Percentiles rank a stretch among this genome's conserved stretches.
Conservation (phyloP, 2,888 invertebrate genomes). For the Eristalinus aeneus region DNA sequence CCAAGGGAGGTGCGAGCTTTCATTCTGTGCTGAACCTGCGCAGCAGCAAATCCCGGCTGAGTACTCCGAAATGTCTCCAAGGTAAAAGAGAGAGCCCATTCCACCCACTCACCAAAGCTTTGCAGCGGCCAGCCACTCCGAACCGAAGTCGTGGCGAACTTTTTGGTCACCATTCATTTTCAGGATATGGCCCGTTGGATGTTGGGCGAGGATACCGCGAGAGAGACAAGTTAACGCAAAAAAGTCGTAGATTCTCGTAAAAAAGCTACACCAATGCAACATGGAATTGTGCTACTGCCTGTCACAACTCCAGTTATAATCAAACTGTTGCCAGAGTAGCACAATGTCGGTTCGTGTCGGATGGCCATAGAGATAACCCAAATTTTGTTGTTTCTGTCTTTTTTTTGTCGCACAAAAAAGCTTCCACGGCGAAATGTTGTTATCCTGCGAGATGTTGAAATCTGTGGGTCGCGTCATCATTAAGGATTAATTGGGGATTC, state of each 20-base stretch:
- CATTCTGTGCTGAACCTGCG: slow-evolving; percentile 31
- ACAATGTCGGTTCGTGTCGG: slow-evolving; percentile 68
- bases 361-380: slow-evolving; percentile 27
- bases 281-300: slow-evolving; percentile 56
- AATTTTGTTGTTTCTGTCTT: not conserved
- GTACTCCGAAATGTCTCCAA: slow-evolving; percentile 32
- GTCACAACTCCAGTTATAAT: slow-evolving; percentile 66
- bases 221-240: slow-evolving; percentile 3
- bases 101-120: not conserved
- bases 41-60: slow-evolving; percentile 19
- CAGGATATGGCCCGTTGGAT: slow-evolving; percentile 42
- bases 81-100: not conserved
- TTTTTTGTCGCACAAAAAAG: slow-evolving; percentile 24
- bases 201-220: slow-evolving; percentile 58
- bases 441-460: not conserved
- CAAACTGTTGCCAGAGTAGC: slow-evolving; percentile 69
- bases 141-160: slow-evolving; percentile 24
- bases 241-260: slow-evolving; percentile 4
- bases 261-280: slow-evolving; percentile 66
- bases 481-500: slow-evolving; percentile 40
- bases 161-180: slow-evolving; percentile 54
- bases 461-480: slow-evolving; percentile 25
- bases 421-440: slow-evolving; percentile 35
- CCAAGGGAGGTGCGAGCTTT: slow-evolving; percentile 1
- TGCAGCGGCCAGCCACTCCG: slow-evolving; percentile 29